Conservation (phyloP, 2,797 vertebrate genomes). For the Taenioides sp. region DNA sequence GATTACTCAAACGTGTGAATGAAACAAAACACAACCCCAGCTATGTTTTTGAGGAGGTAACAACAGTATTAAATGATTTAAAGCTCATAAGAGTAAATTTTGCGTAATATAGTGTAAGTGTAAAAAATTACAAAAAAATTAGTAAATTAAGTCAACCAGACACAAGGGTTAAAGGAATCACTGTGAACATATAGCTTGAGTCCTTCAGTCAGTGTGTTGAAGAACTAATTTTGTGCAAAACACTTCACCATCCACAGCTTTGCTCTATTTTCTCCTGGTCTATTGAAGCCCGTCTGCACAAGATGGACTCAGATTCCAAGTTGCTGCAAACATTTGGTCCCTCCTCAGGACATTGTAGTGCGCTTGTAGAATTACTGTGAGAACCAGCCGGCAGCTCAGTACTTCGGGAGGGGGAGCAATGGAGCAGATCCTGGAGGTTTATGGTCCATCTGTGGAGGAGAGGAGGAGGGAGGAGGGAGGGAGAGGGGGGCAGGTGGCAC, state of each 20-base stretch:
- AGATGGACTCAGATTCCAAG: neutral
- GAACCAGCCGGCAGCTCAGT: constrained; percentile 1
- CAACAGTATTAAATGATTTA: too few relatives aligned
- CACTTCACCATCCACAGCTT: neutral
- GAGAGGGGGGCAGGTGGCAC: neutral
- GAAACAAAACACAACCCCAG: too few relatives aligned
- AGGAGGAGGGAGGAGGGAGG: too few relatives aligned
- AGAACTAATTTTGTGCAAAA: neutral
- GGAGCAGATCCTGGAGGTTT: constrained; percentile 3
- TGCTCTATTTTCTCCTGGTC: neutral
- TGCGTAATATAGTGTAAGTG: too few relatives aligned
- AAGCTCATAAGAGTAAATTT: too few relatives aligned
- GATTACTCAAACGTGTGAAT: too few relatives aligned
- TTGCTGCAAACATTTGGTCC: constrained; percentile 2
- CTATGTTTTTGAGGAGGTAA: too few relatives aligned
- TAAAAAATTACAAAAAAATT: too few relatives aligned
- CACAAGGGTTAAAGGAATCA: neutral
- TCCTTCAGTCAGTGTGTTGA: neutral
- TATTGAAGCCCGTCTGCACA: neutral
- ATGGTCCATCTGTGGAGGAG: constrained; percentile 1
- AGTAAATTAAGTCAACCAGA: too few relatives aligned
- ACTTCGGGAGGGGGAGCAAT: constrained; percentile 1
- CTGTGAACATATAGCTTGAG: neutral
- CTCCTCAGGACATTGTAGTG: constrained; percentile 10
- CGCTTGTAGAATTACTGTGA: neutral